Conservation (phyloP, 1,140 invertebrate species). For the Bombus affinis region DNA sequence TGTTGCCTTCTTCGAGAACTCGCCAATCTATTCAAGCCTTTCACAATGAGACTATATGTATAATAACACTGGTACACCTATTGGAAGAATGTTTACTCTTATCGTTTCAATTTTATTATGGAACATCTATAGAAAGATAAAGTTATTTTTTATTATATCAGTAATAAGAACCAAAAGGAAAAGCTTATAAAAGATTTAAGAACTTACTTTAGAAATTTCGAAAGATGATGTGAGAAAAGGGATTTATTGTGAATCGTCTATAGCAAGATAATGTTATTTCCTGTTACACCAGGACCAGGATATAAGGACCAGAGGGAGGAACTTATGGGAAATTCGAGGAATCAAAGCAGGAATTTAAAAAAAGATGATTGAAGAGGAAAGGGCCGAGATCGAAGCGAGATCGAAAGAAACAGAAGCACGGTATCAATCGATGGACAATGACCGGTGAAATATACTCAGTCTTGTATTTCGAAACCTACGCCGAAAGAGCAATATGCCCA, state of each 20-base stretch:
- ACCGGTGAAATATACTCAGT: constrained; percentile 74
- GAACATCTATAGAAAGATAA: background rate
- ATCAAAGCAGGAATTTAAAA: background rate
- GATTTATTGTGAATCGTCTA: too few species aligned
- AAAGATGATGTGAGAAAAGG: background rate
- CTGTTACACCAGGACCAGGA: too few species aligned
- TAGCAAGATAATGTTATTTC: too few species aligned
- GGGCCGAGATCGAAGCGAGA: background rate
- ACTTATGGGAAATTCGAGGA: too few species aligned
- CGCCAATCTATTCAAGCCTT: background rate
- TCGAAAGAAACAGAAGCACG: constrained; percentile 28
- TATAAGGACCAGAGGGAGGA: too few species aligned
- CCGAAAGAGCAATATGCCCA: constrained; percentile 62
- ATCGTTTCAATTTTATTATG: background rate
- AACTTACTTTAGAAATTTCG: background rate
- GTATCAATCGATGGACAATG: constrained; percentile 77
- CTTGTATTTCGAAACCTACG: constrained; percentile 76
- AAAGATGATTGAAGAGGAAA: background rate
- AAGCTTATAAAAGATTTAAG: too few species aligned
- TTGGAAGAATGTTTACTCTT: background rate
- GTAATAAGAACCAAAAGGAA: background rate
- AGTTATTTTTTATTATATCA: too few species aligned
- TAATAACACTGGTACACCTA: background rate
- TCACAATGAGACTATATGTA: too few species aligned
- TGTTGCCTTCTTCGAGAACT: background rate